Conservation (phyloP, 2,113 vertebrate species). For the Nanger granti region DNA sequence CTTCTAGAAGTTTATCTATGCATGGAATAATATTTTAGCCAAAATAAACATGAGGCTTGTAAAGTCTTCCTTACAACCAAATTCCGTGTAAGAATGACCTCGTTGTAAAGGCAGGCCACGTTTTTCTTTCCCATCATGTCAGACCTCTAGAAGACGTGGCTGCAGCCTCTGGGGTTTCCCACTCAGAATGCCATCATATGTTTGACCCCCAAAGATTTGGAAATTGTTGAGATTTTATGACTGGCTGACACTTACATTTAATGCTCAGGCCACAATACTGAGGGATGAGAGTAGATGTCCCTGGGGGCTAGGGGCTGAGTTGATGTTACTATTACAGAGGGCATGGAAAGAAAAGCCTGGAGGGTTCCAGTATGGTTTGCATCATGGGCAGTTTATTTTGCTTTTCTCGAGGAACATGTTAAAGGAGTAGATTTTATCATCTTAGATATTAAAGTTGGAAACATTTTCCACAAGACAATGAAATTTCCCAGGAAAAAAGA, state of each 20-base stretch:
- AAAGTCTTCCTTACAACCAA: neutral
- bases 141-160: constrained; percentile 48
- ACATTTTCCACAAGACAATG: neutral
- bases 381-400: neutral
- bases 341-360: neutral
- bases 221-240: constrained; percentile 42
- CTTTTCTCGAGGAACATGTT: constrained; percentile 1
- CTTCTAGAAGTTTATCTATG: neutral
- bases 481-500: neutral
- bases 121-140: neutral
- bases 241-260: constrained; percentile 59
- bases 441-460: neutral
- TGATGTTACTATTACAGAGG: neutral
- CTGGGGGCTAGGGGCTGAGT: rapidly evolving
- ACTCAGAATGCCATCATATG: constrained; percentile 52
- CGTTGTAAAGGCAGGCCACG: constrained; percentile 30
- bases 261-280: neutral
- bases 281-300: rapidly evolving
- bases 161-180: constrained; percentile 32
- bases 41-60: neutral
- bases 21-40: neutral
- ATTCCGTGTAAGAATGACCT: neutral
- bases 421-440: neutral
- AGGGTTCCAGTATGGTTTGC: neutral
- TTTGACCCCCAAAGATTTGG: constrained; percentile 63